Evolutionary conservation across 2,797 vertebrate species (phyloP).

Genomic region (Myripristis murdjan): DNA sequence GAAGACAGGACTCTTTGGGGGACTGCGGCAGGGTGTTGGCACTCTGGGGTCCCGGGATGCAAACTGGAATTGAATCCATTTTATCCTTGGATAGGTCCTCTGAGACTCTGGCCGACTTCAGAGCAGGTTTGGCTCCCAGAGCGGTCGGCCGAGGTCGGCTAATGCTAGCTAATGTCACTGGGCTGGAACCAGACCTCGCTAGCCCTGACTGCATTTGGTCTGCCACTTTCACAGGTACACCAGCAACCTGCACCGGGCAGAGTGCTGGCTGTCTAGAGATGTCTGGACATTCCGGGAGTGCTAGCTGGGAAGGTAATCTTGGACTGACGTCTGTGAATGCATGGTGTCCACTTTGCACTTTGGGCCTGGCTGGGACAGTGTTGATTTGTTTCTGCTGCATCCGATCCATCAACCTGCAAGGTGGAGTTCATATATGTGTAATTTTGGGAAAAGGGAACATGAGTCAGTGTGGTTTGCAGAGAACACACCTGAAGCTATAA

Average conservation of each 20-base stretch:
- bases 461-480: background rate
- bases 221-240: constrained; percentile 26
- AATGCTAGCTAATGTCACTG: constrained; percentile 69
- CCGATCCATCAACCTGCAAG: constrained; percentile 78
- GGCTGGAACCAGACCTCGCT: constrained; percentile 43
- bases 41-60: constrained; percentile 70
- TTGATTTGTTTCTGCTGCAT: constrained; percentile 60
- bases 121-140: constrained; percentile 72
- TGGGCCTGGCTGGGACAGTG: constrained; percentile 54
- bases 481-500: constrained; percentile 7
- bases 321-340: constrained; percentile 32
- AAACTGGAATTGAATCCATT: constrained; percentile 66
- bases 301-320: constrained; percentile 59
- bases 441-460: no score
- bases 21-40: constrained; percentile 70
- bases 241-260: constrained; percentile 30
- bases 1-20: constrained; percentile 73
- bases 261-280: constrained; percentile 32
- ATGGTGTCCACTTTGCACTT: constrained; percentile 55
- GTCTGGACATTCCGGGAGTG: constrained; percentile 33
- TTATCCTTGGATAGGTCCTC: constrained; percentile 61
- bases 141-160: constrained; percentile 80
- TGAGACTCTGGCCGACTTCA: constrained; percentile 58
- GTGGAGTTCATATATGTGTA: background rate
- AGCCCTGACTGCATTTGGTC: constrained; percentile 47